These are phyloP conservation scores for Limosa lapponica DNA, from an alignment of 2,797 vertebrate genomes.

Conservation along the genomic window DNA sequence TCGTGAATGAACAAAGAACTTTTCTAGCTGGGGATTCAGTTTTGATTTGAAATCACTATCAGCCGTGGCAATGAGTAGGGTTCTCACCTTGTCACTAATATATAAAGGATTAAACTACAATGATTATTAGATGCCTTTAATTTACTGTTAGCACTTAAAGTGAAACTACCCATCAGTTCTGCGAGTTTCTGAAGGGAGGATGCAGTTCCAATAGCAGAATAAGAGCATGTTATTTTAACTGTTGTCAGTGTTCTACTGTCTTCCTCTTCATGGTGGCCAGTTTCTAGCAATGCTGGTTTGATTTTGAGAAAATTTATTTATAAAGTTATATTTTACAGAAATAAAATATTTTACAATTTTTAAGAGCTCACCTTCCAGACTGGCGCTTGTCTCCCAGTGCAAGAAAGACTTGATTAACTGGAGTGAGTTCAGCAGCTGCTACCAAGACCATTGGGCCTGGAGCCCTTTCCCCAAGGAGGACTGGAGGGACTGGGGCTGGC, in stretches of 20 bases:
- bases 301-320: not conserved
- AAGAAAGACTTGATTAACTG: not conserved
- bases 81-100: not conserved
- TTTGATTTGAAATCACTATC: not conserved
- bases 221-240: not conserved
- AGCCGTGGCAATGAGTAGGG: not conserved
- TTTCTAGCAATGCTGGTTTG: not conserved
- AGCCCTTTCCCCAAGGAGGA: not conserved
- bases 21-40: not conserved
- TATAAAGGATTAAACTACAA: not conserved
- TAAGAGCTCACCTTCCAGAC: not conserved
- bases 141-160: not conserved
- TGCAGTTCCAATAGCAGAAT: not conserved
- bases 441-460: accelerated
- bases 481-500: accelerated
- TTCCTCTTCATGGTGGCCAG: not conserved
- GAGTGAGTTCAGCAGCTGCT: not conserved
- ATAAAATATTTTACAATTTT: not conserved
- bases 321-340: not conserved
- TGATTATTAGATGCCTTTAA: not conserved
- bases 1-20: not conserved
- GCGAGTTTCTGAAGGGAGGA: not conserved
- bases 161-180: not conserved
- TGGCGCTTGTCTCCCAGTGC: not conserved
- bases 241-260: not conserved